Evolutionary conservation across 1,140 invertebrate species (phyloP).

Genomic region (Trachelipus rathkii): DNA sequence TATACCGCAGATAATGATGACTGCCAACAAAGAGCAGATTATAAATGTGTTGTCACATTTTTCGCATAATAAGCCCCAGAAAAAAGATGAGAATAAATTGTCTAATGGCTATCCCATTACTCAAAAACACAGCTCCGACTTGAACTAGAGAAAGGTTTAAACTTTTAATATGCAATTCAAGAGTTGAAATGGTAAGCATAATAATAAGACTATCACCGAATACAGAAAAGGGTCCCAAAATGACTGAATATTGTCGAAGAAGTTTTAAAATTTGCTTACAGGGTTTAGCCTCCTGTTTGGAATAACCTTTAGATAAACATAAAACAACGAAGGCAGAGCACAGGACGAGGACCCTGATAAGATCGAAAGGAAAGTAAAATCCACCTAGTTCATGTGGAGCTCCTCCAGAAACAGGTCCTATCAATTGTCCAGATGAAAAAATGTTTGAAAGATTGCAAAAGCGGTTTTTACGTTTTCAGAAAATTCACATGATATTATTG

Average conservation of each 20-base stretch:
- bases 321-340: slow-evolving; percentile 42
- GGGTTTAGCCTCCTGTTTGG: slow-evolving; percentile 48
- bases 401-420: slow-evolving; percentile 47
- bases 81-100: slow-evolving; percentile 73
- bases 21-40: slow-evolving; percentile 62
- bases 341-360: slow-evolving; percentile 47
- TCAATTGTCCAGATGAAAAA: slow-evolving; percentile 10
- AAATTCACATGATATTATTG: slow-evolving; percentile 27
- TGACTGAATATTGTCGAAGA: slow-evolving; percentile 47
- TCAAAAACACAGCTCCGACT: slow-evolving; percentile 79
- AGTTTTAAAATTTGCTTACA: slow-evolving; percentile 58
- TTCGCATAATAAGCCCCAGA: slow-evolving; percentile 76
- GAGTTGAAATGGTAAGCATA: slow-evolving; percentile 72
- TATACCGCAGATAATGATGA: slow-evolving; percentile 64
- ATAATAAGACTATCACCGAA: slow-evolving; percentile 72
- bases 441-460: slow-evolving; percentile 21
- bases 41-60: slow-evolving; percentile 61
- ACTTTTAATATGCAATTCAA: slow-evolving; percentile 73
- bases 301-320: slow-evolving; percentile 63
- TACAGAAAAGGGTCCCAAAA: slow-evolving; percentile 63
- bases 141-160: slow-evolving; percentile 67
- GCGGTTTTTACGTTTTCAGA: slow-evolving; percentile 13
- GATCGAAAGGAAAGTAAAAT: slow-evolving; percentile 48
- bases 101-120: slow-evolving; percentile 79
- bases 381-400: slow-evolving; percentile 47